Conservation (phyloP, 2,113 vertebrate genomes). For the Sorex araneus region DNA sequence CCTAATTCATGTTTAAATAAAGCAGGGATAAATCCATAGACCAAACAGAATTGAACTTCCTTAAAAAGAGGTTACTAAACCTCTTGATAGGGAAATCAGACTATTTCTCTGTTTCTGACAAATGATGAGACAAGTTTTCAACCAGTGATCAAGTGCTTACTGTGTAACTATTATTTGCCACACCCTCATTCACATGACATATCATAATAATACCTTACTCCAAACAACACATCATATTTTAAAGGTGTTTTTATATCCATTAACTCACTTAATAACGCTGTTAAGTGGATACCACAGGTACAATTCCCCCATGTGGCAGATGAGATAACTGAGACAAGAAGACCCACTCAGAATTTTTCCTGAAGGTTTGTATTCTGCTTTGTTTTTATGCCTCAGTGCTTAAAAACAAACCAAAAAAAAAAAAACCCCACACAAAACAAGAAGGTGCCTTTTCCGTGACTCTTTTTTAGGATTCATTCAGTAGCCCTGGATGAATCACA, state of each 20-base stretch:
- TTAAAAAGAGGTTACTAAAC: background rate
- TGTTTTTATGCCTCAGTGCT: background rate
- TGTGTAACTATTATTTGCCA: accelerated
- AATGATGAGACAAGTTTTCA: background rate
- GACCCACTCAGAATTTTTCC: background rate
- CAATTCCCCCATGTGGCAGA: background rate
- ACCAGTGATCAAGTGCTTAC: background rate
- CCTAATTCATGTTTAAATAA: background rate
- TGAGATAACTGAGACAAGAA: background rate
- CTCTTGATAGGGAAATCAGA: background rate
- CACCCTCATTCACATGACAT: too few species aligned
- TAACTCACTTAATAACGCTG: background rate
- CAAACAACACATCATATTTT: background rate
- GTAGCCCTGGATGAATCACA: background rate
- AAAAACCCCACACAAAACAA: background rate
- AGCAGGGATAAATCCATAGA: background rate
- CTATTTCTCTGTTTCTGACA: background rate
- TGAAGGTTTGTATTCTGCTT: background rate
- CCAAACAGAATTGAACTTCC: background rate
- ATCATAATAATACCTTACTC: background rate
- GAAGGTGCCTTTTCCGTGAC: background rate
- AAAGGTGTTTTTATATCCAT: background rate
- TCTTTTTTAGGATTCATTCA: background rate
- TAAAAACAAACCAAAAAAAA: background rate
- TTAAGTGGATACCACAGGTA: background rate